phyloP scores from a whole-genome alignment of 2,888 invertebrate species.

The Drepana falcataria region DNA sequence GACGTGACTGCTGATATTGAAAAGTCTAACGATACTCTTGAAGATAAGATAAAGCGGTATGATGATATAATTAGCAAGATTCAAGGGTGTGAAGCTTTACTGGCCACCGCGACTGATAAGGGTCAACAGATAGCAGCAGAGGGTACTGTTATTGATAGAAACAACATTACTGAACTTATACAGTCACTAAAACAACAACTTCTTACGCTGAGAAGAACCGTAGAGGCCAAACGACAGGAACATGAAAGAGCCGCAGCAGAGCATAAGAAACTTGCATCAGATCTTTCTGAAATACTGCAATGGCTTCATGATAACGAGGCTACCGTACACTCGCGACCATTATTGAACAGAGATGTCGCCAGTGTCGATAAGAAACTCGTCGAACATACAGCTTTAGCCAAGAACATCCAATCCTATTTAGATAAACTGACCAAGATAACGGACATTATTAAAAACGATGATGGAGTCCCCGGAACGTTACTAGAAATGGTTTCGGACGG shows the following conservation, averaged over 20 bases:
- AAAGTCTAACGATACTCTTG: constrained; percentile 87
- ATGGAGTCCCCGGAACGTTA: constrained; percentile 87
- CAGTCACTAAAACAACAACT: constrained; percentile 92
- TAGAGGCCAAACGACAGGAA: constrained; percentile 91
- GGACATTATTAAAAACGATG: constrained; percentile 85
- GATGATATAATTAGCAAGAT: constrained; percentile 91
- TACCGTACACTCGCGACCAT: constrained; percentile 88
- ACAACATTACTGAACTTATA: constrained; percentile 91
- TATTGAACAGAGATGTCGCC: constrained; percentile 86
- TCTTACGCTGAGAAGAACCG: constrained; percentile 86
- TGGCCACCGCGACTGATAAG: constrained; percentile 93
- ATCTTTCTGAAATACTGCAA: constrained; percentile 89
- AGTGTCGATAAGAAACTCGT: constrained; percentile 90
- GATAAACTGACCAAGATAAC: constrained; percentile 84
- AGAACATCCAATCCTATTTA: constrained; percentile 84
- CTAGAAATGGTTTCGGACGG: constrained; percentile 92
- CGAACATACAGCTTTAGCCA: constrained; percentile 84
- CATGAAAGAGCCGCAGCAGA: constrained; percentile 93
- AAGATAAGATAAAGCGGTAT: constrained; percentile 92
- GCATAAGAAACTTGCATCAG: constrained; percentile 89
- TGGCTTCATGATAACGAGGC: constrained; percentile 91
- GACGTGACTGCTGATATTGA: constrained; percentile 92
- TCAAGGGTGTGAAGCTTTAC: constrained; percentile 92
- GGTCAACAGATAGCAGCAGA: constrained; percentile 95
- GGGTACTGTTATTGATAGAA: constrained; percentile 91